These are phyloP conservation scores for Tillus elongatus DNA, from an alignment of 2,888 invertebrate genomes.

Conservation along the genomic window DNA sequence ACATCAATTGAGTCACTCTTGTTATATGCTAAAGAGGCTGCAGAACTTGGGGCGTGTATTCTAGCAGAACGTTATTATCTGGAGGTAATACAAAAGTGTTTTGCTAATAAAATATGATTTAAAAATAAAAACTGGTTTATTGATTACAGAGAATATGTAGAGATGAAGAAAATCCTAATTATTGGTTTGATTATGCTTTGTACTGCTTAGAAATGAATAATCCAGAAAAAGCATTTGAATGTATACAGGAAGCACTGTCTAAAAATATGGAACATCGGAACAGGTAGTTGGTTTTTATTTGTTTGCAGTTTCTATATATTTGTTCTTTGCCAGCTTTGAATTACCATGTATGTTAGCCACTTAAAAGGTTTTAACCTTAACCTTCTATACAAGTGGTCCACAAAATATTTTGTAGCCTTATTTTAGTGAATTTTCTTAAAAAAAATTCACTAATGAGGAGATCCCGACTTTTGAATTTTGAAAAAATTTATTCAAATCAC, in stretches of 20 bases:
- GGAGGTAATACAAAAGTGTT: conserved; percentile 24
- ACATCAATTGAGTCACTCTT: conserved; percentile 20
- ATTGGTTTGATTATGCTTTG: conserved; percentile 38
- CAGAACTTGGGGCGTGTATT: conserved; percentile 28
- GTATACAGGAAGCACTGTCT: conserved; percentile 33
- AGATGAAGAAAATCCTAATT: conserved; percentile 27
- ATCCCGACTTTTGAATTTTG: no score
- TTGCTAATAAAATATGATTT: not conserved
- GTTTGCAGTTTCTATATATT: no score
- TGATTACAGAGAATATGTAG: conserved; percentile 29
- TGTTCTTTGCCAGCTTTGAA: no score
- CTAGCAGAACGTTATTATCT: conserved; percentile 35
- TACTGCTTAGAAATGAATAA: conserved; percentile 30
- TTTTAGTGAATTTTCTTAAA: no score
- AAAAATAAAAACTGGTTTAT: not conserved
- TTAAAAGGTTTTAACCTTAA: no score
- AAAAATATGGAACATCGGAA: conserved; percentile 29
- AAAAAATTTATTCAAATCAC: no score
- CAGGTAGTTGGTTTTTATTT: conserved; percentile 21
- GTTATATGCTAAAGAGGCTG: conserved; percentile 36
- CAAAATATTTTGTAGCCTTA: no score
- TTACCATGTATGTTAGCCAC: no score
- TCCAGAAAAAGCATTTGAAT: conserved; percentile 33
- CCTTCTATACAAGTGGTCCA: no score
- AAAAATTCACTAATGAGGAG: no score